phyloP scores from a whole-genome alignment of 2,113 vertebrate species.

The Henicopernis longicauda region DNA sequence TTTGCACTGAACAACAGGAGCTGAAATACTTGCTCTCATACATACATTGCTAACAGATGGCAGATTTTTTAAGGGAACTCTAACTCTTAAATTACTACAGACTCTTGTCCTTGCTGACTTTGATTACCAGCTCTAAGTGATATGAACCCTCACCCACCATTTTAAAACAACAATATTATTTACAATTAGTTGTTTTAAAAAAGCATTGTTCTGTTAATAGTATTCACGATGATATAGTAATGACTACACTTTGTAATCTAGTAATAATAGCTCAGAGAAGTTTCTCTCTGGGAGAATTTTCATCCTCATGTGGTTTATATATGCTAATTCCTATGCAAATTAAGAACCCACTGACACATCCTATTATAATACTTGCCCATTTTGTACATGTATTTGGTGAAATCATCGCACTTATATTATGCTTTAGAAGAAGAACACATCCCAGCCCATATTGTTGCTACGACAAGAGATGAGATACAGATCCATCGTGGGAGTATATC shows the following conservation, averaged over 20 bases:
- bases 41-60: neutral
- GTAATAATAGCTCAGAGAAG: conserved; percentile 12
- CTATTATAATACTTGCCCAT: conserved; percentile 16
- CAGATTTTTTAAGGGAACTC: neutral
- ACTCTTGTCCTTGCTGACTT: neutral
- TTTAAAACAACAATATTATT: neutral
- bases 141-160: neutral
- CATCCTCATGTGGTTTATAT: neutral
- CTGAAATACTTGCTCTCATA: neutral
- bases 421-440: neutral
- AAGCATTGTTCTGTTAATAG: neutral
- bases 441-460: neutral
- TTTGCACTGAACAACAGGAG: neutral
- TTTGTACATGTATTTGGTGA: neutral
- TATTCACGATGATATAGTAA: neutral
- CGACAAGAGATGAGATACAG: neutral
- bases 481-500: neutral
- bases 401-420: neutral
- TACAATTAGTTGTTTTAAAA: neutral
- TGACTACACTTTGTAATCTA: neutral
- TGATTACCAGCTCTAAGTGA: neutral
- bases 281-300: neutral
- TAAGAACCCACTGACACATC: conserved; percentile 17
- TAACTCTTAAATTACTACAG: neutral
- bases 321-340: conserved; percentile 37